phyloP scores from a whole-genome alignment of 2,797 vertebrate species.

The Rhinogobio ventralis region DNA sequence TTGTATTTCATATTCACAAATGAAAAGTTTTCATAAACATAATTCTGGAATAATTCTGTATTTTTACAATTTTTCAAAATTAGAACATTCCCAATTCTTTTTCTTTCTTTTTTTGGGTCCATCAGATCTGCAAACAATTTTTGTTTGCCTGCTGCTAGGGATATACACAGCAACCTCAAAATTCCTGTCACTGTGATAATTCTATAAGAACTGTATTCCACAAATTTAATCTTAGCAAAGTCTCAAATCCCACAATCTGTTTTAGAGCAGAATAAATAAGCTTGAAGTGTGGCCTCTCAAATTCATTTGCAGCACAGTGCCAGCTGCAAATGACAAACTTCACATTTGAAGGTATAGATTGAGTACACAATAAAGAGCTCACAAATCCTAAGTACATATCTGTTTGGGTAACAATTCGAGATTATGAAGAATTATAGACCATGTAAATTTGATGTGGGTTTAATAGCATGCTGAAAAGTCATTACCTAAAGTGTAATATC shows the following conservation, averaged over 20 bases:
- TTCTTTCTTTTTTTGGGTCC: not conserved
- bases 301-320: not conserved
- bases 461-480: conserved; percentile 29
- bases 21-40: not conserved
- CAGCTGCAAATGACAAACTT: conserved; percentile 10
- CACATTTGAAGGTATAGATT: not conserved
- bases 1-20: conserved; percentile 7
- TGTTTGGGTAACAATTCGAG: conserved; percentile 12
- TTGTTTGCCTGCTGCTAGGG: not conserved
- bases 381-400: not conserved
- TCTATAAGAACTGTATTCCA: not conserved
- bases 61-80: conserved; percentile 1
- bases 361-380: conserved; percentile 1
- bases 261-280: not conserved
- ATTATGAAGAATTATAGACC: conserved; percentile 1
- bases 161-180: not conserved
- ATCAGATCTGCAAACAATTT: not conserved
- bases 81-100: not conserved
- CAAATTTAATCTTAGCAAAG: conserved; percentile 6
- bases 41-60: conserved; percentile 20
- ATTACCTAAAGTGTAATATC: conserved; percentile 23
- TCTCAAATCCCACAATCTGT: conserved; percentile 14
- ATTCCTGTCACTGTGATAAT: conserved; percentile 16
- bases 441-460: conserved; percentile 9
- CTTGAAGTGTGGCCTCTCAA: not conserved